These are phyloP conservation scores for Tiphia femorata DNA, from an alignment of 2,888 invertebrate species.

Conservation along the genomic window DNA sequence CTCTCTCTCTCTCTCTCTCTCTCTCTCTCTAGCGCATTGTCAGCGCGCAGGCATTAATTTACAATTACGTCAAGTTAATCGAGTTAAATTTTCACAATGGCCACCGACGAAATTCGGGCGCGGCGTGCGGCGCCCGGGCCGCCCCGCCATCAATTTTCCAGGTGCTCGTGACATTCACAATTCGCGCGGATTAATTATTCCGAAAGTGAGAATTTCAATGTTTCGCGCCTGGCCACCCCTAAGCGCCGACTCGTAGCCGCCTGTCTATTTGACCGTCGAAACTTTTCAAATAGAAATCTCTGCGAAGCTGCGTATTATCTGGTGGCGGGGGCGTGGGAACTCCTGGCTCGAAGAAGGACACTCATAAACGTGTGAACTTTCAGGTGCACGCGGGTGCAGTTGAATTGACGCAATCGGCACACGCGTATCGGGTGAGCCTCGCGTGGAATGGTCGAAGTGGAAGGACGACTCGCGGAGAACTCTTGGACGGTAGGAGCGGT, in stretches of 20 bases:
- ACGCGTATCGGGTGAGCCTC: background rate
- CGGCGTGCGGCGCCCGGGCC: slow-evolving; percentile 13
- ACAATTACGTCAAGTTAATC: slow-evolving; percentile 44
- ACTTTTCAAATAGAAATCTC: background rate
- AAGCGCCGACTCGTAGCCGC: slow-evolving; percentile 11
- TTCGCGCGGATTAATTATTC: slow-evolving; percentile 43
- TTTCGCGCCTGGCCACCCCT: slow-evolving; percentile 24
- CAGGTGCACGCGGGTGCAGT: background rate
- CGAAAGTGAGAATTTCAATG: slow-evolving; percentile 35
- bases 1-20: too few relatives aligned
- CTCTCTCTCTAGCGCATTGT: too few relatives aligned
- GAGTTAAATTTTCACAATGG: slow-evolving; percentile 48
- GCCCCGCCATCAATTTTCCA: slow-evolving; percentile 47
- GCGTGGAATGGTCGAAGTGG: too few relatives aligned
- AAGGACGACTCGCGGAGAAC: too few relatives aligned
- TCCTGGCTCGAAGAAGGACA: too few relatives aligned
- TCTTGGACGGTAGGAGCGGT: slow-evolving; percentile 16
- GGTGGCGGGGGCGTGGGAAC: too few relatives aligned
- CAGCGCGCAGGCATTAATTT: slow-evolving; percentile 39
- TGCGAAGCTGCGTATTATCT: background rate
- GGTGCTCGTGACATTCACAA: slow-evolving; percentile 47
- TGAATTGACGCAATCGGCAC: background rate
- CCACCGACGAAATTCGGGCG: slow-evolving; percentile 10
- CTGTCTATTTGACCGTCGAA: background rate
- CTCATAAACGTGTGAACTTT: background rate